phyloP scores from a whole-genome alignment of 2,797 vertebrate genomes.

The Crocodylus rhombifer region DNA sequence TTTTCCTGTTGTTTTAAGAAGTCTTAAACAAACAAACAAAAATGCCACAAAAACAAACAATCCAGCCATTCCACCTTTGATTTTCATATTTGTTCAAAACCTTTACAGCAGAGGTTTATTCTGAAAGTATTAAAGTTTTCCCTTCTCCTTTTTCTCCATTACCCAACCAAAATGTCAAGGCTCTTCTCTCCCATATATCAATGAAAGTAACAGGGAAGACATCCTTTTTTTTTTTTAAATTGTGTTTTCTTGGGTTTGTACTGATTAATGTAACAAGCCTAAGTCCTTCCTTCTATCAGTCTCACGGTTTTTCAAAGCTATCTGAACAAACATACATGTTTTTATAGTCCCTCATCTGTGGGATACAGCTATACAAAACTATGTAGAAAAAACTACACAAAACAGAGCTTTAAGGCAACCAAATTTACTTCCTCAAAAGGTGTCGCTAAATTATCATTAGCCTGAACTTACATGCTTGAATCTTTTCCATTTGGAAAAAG shows the following conservation, averaged over 20 bases:
- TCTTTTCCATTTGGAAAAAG: background rate
- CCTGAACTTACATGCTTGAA: background rate
- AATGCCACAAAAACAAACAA: background rate
- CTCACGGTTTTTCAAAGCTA: background rate
- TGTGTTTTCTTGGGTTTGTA: slow-evolving; percentile 10
- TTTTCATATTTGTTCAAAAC: background rate
- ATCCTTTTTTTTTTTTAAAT: background rate
- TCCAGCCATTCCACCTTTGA: background rate
- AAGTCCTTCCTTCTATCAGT: background rate
- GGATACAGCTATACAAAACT: too few species aligned
- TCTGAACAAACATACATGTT: background rate
- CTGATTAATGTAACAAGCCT: background rate
- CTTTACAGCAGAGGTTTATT: background rate
- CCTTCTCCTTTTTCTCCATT: background rate
- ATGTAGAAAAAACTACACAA: background rate
- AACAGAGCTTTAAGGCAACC: background rate
- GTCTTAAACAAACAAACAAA: background rate
- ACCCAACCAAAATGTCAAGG: background rate
- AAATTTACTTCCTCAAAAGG: background rate
- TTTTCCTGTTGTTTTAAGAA: background rate
- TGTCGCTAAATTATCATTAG: background rate
- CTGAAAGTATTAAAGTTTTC: background rate
- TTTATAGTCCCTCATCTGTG: background rate
- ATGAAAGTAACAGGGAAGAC: background rate
- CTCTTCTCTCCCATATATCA: background rate